phyloP scores from a whole-genome alignment of 2,888 invertebrate species.

The Phania funesta region DNA sequence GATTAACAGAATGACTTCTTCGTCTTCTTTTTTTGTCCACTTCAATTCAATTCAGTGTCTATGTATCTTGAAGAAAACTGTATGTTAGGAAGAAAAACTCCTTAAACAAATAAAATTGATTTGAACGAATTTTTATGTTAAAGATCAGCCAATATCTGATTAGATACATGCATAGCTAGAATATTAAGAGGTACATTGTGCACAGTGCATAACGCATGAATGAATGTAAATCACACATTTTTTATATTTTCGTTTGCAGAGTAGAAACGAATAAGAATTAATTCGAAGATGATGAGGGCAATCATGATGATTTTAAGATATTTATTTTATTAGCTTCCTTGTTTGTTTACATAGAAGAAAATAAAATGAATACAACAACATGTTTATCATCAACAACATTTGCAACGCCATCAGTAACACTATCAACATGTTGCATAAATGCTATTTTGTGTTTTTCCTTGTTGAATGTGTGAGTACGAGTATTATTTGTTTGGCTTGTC shows the following conservation, averaged over 20 bases:
- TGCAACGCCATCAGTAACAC: slow-evolving; percentile 53
- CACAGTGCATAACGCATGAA: slow-evolving; percentile 30
- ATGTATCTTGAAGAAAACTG: slow-evolving; percentile 5
- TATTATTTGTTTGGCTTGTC: slow-evolving; percentile 68
- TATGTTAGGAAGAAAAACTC: slow-evolving; percentile 46
- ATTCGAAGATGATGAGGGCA: slow-evolving; percentile 19
- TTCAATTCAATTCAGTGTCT: slow-evolving; percentile 11
- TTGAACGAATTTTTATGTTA: slow-evolving; percentile 66
- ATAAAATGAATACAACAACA: slow-evolving; percentile 31
- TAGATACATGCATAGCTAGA: slow-evolving; percentile 38
- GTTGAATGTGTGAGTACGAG: slow-evolving; percentile 3
- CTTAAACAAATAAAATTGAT: slow-evolving; percentile 64
- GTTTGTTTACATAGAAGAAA: slow-evolving; percentile 50
- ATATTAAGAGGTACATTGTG: slow-evolving; percentile 17
- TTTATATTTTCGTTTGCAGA: slow-evolving; percentile 1
- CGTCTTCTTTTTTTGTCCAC: not conserved
- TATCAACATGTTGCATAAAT: slow-evolving; percentile 53
- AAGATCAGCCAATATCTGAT: slow-evolving; percentile 64
- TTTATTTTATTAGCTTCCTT: slow-evolving; percentile 64
- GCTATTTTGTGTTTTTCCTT: not conserved
- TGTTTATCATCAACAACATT: slow-evolving; percentile 60
- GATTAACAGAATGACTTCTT: slow-evolving; percentile 39
- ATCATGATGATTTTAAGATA: slow-evolving; percentile 53
- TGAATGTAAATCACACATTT: slow-evolving; percentile 45
- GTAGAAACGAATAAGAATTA: not conserved